A percentile compares a stretch with the other conserved stretches of the same genome.
These are phyloP conservation scores for Hyposoter didymator DNA, from an alignment of 2,888 invertebrate genomes.

Conservation along the genomic window DNA sequence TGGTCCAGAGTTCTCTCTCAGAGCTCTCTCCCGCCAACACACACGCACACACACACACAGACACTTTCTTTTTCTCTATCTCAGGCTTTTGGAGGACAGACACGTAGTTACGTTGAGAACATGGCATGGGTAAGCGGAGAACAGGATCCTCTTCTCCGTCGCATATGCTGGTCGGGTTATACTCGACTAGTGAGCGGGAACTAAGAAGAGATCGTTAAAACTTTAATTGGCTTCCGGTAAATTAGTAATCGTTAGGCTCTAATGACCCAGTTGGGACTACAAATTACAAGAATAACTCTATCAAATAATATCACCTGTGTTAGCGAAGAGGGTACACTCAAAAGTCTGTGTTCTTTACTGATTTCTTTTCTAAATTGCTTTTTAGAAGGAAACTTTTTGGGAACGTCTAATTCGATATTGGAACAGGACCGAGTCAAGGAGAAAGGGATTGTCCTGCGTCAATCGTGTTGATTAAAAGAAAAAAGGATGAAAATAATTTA, in stretches of 20 bases:
- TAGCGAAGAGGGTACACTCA: background rate
- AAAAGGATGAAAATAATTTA: too few species aligned
- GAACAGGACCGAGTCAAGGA: too few species aligned
- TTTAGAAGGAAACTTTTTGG: background rate
- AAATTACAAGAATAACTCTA: conserved; percentile 69
- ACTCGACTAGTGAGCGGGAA: conserved; percentile 34
- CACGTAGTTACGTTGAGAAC: conserved; percentile 60
- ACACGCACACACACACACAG: too few species aligned
- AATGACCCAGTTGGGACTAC: conserved; percentile 67
- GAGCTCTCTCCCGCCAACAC: too few species aligned
- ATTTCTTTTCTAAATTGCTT: background rate
- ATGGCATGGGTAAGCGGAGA: conserved; percentile 53
- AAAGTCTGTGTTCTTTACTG: background rate
- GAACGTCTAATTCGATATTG: background rate
- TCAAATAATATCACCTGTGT: conserved; percentile 55
- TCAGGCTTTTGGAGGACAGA: conserved; percentile 17
- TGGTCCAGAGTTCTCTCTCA: conserved; percentile 31
- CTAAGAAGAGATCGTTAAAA: conserved; percentile 70
- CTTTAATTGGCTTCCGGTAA: conserved; percentile 73
- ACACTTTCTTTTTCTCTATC: conserved; percentile 3
- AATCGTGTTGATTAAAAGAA: too few species aligned
- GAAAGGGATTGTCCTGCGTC: too few species aligned
- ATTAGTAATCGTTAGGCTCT: conserved; percentile 75
- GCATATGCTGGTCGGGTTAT: conserved; percentile 44
- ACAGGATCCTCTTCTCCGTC: conserved; percentile 46